Evolutionary conservation across 2,797 vertebrate species (phyloP).

Genomic region (Dryobates pubescens): DNA sequence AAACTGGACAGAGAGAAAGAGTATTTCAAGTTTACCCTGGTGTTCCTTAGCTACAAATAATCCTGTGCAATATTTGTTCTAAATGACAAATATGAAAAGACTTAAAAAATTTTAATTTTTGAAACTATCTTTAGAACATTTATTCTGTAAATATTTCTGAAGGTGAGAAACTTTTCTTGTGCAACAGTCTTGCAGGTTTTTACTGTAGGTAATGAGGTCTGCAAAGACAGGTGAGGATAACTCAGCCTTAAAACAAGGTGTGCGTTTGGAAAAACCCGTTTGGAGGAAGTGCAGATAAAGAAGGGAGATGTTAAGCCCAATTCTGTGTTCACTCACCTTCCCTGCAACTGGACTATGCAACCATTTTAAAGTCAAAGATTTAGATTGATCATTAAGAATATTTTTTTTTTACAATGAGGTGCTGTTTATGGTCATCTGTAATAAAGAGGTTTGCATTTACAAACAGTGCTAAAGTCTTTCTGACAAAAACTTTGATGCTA

Average conservation of each 20-base stretch:
- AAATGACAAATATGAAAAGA: slow-evolving; percentile 23
- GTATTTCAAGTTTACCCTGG: slow-evolving; percentile 4
- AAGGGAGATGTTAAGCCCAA: neutral
- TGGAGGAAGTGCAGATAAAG: neutral
- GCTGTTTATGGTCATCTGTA: neutral
- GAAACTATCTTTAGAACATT: neutral
- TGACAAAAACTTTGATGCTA: neutral
- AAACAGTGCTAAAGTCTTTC: neutral
- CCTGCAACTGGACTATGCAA: neutral
- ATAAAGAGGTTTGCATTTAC: neutral
- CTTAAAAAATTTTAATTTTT: neutral
- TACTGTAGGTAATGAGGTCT: neutral
- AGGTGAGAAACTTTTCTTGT: neutral
- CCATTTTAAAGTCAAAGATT: neutral
- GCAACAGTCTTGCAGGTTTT: neutral
- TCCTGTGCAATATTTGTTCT: slow-evolving; percentile 53
- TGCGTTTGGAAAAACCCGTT: neutral
- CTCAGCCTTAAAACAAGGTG: neutral
- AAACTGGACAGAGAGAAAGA: slow-evolving; percentile 12
- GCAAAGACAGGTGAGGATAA: neutral
- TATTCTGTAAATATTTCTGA: slow-evolving; percentile 10
- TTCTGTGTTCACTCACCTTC: neutral
- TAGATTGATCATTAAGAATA: neutral
- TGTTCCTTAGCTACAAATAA: slow-evolving; percentile 51
- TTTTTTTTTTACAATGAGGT: neutral